Conservation (phyloP, 2,797 vertebrate genomes). For the Smutsia temminckii region DNA sequence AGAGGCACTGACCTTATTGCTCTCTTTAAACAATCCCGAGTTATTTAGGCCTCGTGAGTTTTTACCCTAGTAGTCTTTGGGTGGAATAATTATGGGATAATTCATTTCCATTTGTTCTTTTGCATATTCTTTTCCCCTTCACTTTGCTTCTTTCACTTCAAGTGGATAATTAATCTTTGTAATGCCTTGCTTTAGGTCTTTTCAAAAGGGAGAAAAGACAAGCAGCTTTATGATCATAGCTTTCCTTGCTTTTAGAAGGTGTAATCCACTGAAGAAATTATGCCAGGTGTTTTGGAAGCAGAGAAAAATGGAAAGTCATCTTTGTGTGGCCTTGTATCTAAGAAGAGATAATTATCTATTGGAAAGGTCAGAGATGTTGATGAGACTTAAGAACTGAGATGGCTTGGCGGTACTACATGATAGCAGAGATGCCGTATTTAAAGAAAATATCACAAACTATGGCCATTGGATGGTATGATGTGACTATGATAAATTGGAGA, state of each 20-base stretch:
- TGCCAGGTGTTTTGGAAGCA: background rate
- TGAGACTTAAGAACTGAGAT: background rate
- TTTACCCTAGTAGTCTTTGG: background rate
- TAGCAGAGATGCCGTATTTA: background rate
- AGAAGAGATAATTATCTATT: background rate
- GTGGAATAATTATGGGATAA: background rate
- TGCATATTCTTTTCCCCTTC: background rate
- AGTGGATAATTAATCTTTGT: background rate
- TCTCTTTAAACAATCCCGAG: background rate
- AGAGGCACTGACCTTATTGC: background rate
- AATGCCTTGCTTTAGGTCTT: background rate
- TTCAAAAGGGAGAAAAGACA: background rate
- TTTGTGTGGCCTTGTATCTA: background rate
- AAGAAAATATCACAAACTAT: background rate
- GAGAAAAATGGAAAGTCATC: background rate
- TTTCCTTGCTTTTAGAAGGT: background rate
- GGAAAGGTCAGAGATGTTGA: background rate
- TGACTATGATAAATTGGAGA: background rate
- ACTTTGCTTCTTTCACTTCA: background rate
- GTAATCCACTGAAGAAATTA: background rate
- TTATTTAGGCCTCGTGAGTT: background rate
- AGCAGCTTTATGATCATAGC: background rate
- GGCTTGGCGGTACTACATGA: background rate
- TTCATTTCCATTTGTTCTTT: background rate
- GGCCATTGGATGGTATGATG: background rate